Evolutionary conservation across 1,140 invertebrate species (phyloP).

Genomic region (Thaumetopoea pityocampa): DNA sequence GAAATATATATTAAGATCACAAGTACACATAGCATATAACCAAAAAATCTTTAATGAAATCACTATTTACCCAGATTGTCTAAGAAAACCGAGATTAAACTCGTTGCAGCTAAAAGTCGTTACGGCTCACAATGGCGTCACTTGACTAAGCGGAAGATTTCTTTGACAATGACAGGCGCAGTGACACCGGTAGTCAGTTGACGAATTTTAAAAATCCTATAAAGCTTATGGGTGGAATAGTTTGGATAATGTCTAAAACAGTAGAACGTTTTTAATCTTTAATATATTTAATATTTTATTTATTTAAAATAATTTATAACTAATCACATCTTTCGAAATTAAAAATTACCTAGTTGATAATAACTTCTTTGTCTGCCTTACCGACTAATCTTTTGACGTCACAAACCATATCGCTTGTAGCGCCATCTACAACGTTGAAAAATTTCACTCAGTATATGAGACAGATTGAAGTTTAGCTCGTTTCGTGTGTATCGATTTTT

Average conservation of each 20-base stretch:
- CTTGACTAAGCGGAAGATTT: slow-evolving; percentile 69
- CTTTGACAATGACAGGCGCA: slow-evolving; percentile 54
- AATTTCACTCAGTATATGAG: slow-evolving; percentile 36
- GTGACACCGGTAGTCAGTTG: slow-evolving; percentile 41
- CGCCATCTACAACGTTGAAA: slow-evolving; percentile 71
- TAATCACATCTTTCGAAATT: slow-evolving; percentile 1
- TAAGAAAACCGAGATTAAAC: slow-evolving; percentile 81
- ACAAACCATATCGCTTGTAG: slow-evolving; percentile 43
- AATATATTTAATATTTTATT: neutral
- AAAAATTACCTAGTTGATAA: slow-evolving; percentile 3
- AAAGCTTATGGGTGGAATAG: too few relatives aligned
- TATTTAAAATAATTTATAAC: neutral
- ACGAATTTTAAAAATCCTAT: too few relatives aligned
- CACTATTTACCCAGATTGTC: slow-evolving; percentile 79
- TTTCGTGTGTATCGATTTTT: slow-evolving; percentile 85
- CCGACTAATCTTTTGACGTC: slow-evolving; percentile 71
- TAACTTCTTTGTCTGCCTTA: slow-evolving; percentile 31
- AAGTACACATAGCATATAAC: slow-evolving; percentile 42
- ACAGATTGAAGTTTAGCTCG: slow-evolving; percentile 78
- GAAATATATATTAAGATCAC: slow-evolving; percentile 61
- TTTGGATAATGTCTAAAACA: too few relatives aligned
- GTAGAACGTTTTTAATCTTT: neutral
- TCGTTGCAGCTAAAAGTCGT: slow-evolving; percentile 79
- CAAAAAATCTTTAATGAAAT: slow-evolving; percentile 70
- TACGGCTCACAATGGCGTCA: slow-evolving; percentile 89